These are phyloP conservation scores for Mycalesis mineus DNA, from an alignment of 2,888 invertebrate species.

Conservation along the genomic window DNA sequence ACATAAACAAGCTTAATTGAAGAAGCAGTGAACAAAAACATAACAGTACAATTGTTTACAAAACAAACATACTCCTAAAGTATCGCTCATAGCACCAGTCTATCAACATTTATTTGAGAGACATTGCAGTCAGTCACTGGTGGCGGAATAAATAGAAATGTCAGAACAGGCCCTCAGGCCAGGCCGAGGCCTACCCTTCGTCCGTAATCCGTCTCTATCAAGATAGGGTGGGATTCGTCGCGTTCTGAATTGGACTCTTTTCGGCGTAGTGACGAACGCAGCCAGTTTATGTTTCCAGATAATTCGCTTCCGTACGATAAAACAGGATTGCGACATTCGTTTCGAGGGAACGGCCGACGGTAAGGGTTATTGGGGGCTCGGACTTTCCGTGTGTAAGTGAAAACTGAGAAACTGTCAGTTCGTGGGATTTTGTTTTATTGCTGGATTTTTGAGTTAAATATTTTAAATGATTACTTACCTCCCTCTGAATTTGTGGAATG, in stretches of 20 bases:
- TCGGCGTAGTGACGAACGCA: constrained; percentile 25
- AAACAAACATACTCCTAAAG: too few relatives aligned
- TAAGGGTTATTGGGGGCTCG: constrained; percentile 9
- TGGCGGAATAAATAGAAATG: background rate
- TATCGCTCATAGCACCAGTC: too few relatives aligned
- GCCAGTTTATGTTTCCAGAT: constrained; percentile 30
- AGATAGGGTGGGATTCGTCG: constrained; percentile 57
- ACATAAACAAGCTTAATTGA: too few relatives aligned
- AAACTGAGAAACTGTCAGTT: constrained; percentile 5
- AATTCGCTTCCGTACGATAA: constrained; percentile 28
- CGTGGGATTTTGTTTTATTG: background rate
- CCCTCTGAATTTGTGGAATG: too few relatives aligned
- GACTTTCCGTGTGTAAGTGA: constrained; percentile 11
- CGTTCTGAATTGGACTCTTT: constrained; percentile 39
- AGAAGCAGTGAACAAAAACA: too few relatives aligned
- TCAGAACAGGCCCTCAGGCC: constrained; percentile 32
- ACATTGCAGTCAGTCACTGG: too few relatives aligned
- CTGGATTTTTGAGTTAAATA: too few relatives aligned
- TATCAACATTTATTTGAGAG: too few relatives aligned
- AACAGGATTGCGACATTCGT: constrained; percentile 27
- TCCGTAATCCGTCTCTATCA: constrained; percentile 65
- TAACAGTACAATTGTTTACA: too few relatives aligned
- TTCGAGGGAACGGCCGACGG: constrained; percentile 11
- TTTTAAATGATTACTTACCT: too few relatives aligned
- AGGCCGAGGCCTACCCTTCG: constrained; percentile 45